phyloP scores from a whole-genome alignment of 1,140 invertebrate species.

The Capitella teleta region DNA sequence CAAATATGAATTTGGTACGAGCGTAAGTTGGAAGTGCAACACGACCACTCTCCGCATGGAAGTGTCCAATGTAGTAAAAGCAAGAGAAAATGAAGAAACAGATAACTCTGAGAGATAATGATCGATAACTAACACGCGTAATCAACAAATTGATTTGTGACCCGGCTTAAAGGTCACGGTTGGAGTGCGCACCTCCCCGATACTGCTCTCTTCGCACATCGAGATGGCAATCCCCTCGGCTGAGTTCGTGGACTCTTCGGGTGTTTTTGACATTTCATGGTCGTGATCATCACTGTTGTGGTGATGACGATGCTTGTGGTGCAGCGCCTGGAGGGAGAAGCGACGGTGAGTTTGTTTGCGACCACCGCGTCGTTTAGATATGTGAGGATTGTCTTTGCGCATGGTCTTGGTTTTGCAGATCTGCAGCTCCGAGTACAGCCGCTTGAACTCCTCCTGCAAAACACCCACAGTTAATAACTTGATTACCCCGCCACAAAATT shows the following conservation, averaged over 20 bases:
- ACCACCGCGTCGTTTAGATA: conserved; percentile 81
- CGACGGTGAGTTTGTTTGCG: conserved; percentile 77
- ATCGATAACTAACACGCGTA: no score
- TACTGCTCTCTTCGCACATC: conserved; percentile 23
- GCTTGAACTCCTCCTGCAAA: conserved; percentile 68
- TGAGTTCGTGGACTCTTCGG: conserved; percentile 45
- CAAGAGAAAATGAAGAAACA: no score
- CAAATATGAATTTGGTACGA: no score
- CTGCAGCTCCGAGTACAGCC: conserved; percentile 76
- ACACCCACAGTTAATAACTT: no score
- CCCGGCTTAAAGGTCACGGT: conserved; percentile 31
- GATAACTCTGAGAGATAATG: no score
- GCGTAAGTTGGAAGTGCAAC: no score
- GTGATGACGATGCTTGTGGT: conserved; percentile 38
- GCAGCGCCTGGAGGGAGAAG: conserved; percentile 62
- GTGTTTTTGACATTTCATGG: conserved; percentile 40
- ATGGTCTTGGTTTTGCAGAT: conserved; percentile 77
- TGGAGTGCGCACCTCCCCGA: conserved; percentile 17
- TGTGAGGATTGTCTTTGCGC: conserved; percentile 86
- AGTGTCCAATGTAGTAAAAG: no score
- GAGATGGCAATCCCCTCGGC: conserved; percentile 32
- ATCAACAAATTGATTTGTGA: conserved; percentile 17
- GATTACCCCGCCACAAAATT: no score
- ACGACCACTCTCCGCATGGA: no score
- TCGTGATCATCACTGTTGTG: conserved; percentile 33